These are phyloP conservation scores for Armadillidium nasatum DNA, from an alignment of 1,140 invertebrate genomes.

Conservation along the genomic window DNA sequence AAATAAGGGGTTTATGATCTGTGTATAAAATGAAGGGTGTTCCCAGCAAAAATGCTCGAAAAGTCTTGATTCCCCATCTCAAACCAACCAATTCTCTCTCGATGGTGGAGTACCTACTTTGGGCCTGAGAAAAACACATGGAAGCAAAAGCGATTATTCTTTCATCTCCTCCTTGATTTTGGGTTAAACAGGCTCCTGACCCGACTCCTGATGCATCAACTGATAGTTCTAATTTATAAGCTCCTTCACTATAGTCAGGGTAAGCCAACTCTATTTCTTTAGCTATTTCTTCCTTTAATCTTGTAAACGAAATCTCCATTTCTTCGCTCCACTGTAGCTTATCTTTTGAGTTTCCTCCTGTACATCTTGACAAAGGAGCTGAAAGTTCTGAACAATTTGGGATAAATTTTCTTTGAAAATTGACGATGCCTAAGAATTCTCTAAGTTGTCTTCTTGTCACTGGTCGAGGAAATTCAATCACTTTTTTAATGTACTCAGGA, in stretches of 20 bases:
- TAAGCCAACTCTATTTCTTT: no score
- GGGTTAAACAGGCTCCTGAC: no score
- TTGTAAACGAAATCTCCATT: not conserved
- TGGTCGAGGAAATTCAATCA: not conserved
- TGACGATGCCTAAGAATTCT: not conserved
- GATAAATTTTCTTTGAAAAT: conserved; percentile 23
- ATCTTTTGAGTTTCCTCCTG: not conserved
- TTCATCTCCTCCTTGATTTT: no score
- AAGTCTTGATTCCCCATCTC: conserved; percentile 4
- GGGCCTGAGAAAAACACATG: not conserved
- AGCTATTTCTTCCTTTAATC: not conserved
- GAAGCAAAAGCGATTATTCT: no score
- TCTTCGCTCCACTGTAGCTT: no score
- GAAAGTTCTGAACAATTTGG: conserved; percentile 1
- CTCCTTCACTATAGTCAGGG: no score
- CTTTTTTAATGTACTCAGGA: not conserved
- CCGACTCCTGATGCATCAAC: no score
- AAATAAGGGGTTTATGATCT: conserved; percentile 5
- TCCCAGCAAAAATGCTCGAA: conserved; percentile 10
- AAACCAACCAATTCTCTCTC: conserved; percentile 2
- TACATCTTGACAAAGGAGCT: no score
- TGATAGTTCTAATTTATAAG: no score
- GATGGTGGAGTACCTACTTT: conserved; percentile 2
- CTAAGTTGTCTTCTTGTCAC: not conserved
- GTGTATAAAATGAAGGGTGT: not conserved